These are phyloP conservation scores for Vombatus ursinus DNA, from an alignment of 2,113 vertebrate species.

Conservation along the genomic window DNA sequence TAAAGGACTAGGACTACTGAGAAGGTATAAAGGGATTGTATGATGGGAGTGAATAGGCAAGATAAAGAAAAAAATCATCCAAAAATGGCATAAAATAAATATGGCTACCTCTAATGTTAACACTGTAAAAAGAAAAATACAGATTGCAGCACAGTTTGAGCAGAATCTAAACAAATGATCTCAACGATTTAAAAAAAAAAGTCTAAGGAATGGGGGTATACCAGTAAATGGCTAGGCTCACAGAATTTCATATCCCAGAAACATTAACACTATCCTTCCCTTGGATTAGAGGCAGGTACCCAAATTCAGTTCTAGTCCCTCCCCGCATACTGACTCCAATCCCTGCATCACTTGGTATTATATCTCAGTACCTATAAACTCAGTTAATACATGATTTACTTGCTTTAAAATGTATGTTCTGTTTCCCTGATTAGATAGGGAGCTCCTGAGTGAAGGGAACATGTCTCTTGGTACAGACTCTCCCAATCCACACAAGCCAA, in stretches of 20 bases:
- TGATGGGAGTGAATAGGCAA: not conserved
- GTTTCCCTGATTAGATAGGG: conserved; percentile 20
- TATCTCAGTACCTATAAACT: not conserved
- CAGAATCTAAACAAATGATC: not conserved
- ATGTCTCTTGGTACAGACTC: conserved; percentile 4
- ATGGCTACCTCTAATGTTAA: not conserved
- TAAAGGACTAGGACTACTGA: not conserved
- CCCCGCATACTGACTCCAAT: not conserved
- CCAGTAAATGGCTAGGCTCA: not conserved
- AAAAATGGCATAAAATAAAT: not conserved
- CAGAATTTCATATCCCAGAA: not conserved
- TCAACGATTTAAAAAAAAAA: not conserved
- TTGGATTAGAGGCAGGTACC: not conserved
- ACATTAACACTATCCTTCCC: not conserved
- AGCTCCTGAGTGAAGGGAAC: not conserved
- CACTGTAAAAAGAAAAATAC: not conserved
- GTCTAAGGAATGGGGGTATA: not conserved
- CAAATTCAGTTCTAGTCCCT: not conserved
- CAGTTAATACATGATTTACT: not conserved
- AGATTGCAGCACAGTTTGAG: not conserved
- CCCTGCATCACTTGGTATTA: not conserved
- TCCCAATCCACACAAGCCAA: not conserved
- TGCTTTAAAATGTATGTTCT: conserved; percentile 5
- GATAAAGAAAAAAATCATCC: not conserved
- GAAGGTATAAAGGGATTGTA: not conserved